These are phyloP conservation scores for Xiphydria camelus DNA, from an alignment of 2,888 invertebrate species.

Conservation along the genomic window DNA sequence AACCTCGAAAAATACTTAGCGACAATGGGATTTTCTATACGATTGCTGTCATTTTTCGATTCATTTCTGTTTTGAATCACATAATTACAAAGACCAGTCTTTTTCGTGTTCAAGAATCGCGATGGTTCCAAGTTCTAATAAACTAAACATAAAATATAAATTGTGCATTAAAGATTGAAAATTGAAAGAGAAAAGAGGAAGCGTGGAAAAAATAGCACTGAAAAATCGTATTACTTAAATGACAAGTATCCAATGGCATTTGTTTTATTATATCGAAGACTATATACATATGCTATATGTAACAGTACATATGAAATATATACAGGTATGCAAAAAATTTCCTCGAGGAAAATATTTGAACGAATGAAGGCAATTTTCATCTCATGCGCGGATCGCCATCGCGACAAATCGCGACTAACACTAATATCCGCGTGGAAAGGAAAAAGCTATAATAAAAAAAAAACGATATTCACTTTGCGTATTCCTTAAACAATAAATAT, in stretches of 20 bases:
- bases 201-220: neutral
- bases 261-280: conserved; percentile 43
- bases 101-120: no score
- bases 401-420: no score
- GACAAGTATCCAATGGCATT: conserved; percentile 50
- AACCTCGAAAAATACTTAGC: no score
- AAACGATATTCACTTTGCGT: conserved; percentile 10
- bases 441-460: conserved; percentile 13
- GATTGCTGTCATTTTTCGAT: no score
- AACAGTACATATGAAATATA: conserved; percentile 34
- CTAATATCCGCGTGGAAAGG: no score
- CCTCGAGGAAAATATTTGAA: conserved; percentile 6
- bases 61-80: no score
- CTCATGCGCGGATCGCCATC: no score
- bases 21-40: no score
- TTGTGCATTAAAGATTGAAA: conserved; percentile 14
- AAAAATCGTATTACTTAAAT: conserved; percentile 9
- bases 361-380: no score
- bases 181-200: conserved; percentile 5
- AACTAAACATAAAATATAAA: no score
- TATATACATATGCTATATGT: conserved; percentile 49
- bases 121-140: no score
- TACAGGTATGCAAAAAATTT: conserved; percentile 31
- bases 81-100: no score
- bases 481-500: conserved; percentile 20